Conservation (phyloP, 2,888 invertebrate species). For the Oegoconia quadripuncta region DNA sequence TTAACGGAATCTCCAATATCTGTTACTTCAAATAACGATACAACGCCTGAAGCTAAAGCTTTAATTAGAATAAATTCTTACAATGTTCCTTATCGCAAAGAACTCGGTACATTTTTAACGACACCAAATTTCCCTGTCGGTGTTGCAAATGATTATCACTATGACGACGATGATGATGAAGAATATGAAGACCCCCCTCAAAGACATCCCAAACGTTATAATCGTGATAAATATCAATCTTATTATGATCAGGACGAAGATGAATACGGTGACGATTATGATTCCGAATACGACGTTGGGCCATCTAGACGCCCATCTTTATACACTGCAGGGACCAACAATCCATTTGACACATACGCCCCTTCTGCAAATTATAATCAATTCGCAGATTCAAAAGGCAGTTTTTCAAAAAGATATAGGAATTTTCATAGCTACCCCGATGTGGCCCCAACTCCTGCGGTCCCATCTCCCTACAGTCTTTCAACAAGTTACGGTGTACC, state of each 20-base stretch:
- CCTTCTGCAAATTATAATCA: slow-evolving; percentile 27
- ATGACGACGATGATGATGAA: slow-evolving; percentile 34
- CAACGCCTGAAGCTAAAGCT: slow-evolving; percentile 18
- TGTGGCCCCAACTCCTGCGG: slow-evolving; percentile 30
- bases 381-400: slow-evolving; percentile 28
- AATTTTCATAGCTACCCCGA: slow-evolving; percentile 26
- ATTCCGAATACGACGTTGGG: slow-evolving; percentile 34
- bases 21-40: slow-evolving; percentile 12
- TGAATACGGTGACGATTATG: slow-evolving; percentile 34
- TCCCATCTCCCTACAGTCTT: slow-evolving; percentile 21
- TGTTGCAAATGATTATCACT: slow-evolving; percentile 34
- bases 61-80: slow-evolving; percentile 12
- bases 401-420: slow-evolving; percentile 30
- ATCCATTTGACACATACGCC: slow-evolving; percentile 27
- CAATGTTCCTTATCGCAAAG: slow-evolving; percentile 5
- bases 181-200: slow-evolving; percentile 26
- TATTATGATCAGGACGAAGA: slow-evolving; percentile 37
- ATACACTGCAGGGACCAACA: slow-evolving; percentile 14
- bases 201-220: slow-evolving; percentile 23
- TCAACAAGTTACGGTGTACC: slow-evolving; percentile 22
- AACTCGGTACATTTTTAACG: slow-evolving; percentile 34
- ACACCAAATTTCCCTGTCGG: slow-evolving; percentile 41
- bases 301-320: slow-evolving; percentile 21
- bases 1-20: slow-evolving; percentile 19
- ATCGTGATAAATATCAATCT: slow-evolving; percentile 27